phyloP scores from a whole-genome alignment of 2,797 vertebrate genomes.

The Smutsia gigantea region DNA sequence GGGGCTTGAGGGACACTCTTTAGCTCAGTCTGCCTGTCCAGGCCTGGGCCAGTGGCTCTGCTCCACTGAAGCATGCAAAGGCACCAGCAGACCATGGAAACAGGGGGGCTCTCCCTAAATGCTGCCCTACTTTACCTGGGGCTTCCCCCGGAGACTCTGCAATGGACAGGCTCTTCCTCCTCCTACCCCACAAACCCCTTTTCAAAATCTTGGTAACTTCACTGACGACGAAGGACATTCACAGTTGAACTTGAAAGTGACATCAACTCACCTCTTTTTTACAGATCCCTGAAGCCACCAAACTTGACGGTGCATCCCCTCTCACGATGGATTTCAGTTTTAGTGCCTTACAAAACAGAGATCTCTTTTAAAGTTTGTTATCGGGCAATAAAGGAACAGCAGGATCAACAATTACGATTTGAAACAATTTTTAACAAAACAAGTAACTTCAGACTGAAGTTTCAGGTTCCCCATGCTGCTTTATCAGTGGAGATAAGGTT shows the following conservation, averaged over 20 bases:
- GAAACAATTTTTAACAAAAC: background rate
- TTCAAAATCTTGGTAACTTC: background rate
- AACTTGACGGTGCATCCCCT: slow-evolving; percentile 94
- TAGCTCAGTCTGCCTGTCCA: background rate
- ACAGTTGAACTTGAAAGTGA: background rate
- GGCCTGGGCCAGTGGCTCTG: background rate
- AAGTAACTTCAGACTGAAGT: slow-evolving; percentile 26
- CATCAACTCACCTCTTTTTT: slow-evolving; percentile 94
- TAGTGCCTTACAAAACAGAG: slow-evolving; percentile 90
- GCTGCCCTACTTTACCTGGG: background rate
- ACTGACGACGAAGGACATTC: background rate
- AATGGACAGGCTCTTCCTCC: background rate
- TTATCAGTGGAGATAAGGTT: background rate
- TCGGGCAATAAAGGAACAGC: slow-evolving; percentile 1
- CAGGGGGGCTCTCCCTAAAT: background rate
- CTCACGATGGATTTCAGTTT: slow-evolving; percentile 97
- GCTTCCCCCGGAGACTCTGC: background rate
- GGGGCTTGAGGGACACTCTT: background rate
- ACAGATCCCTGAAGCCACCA: slow-evolving; percentile 94
- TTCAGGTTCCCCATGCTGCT: background rate
- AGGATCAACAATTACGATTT: slow-evolving; percentile 5
- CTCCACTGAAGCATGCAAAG: background rate
- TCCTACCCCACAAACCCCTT: background rate
- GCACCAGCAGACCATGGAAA: background rate
- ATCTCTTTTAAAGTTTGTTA: slow-evolving; percentile 62